These are phyloP conservation scores for Mastigias papua DNA, from an alignment of 30 jellyfish, hydroid and myxozoan genomes.

Conservation along the genomic window DNA sequence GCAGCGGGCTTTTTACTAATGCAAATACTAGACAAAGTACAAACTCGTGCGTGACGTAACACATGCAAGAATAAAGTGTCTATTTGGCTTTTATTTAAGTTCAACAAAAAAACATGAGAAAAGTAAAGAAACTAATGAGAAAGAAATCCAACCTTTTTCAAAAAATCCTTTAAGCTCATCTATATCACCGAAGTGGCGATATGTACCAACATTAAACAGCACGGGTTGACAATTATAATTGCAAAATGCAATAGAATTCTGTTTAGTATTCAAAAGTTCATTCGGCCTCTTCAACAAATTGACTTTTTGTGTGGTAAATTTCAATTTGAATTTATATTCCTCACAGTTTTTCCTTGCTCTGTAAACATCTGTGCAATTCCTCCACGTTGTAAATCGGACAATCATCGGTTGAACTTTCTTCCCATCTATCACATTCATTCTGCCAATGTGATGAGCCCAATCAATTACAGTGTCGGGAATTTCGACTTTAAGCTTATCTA, in stretches of 20 bases:
- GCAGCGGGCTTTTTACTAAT: neutral
- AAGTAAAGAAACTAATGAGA: neutral
- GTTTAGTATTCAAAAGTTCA: neutral
- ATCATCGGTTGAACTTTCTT: neutral
- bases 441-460: conserved; percentile 18
- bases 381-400: conserved; percentile 26
- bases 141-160: neutral
- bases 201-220: neutral
- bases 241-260: conserved; percentile 6
- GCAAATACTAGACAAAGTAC: neutral
- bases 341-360: conserved; percentile 23
- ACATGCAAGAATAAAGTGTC: neutral
- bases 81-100: neutral
- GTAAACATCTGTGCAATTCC: conserved; percentile 7
- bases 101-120: neutral
- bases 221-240: neutral
- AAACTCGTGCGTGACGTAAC: neutral
- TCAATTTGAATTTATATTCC: conserved; percentile 2
- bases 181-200: too few species aligned
- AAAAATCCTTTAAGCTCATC: neutral
- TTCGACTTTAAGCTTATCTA: conserved; percentile 2
- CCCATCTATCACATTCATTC: neutral
- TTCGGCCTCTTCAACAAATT: neutral
- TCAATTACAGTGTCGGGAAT: conserved; percentile 22
- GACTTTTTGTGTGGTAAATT: neutral